Conservation (phyloP, 2,797 vertebrate species). For the Myoxocephalus aenaeus region DNA sequence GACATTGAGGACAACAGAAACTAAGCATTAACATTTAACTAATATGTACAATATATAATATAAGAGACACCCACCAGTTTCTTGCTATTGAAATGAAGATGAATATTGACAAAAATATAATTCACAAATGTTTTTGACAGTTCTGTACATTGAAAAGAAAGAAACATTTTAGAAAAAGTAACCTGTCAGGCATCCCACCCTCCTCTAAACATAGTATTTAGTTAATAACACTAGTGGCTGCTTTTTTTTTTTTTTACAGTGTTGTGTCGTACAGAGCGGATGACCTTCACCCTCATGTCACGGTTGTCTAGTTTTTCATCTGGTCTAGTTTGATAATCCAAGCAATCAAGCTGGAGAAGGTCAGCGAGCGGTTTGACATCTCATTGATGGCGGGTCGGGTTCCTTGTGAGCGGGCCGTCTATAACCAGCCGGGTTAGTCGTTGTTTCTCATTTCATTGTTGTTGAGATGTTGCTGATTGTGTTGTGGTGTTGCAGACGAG, state of each 20-base stretch:
- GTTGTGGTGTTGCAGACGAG: not conserved
- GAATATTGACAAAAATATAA: not conserved
- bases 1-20: no score
- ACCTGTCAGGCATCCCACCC: not conserved
- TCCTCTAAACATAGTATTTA: not conserved
- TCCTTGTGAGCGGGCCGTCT: not conserved
- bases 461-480: not conserved
- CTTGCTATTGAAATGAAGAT: not conserved
- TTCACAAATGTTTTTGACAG: no score
- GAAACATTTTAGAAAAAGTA: not conserved
- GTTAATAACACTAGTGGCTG: not conserved
- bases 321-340: constrained; percentile 5
- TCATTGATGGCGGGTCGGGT: not conserved
- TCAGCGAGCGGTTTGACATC: not conserved
- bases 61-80: not conserved
- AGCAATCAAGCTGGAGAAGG: not conserved
- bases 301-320: constrained; percentile 2
- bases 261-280: not conserved
- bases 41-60: no score
- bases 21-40: no score
- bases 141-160: not conserved
- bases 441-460: not conserved
- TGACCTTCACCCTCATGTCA: not conserved
- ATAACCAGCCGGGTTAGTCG: not conserved
- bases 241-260: no score